Evolutionary conservation across 2,888 invertebrate genomes (phyloP).

Genomic region (Polia nebulosa): DNA sequence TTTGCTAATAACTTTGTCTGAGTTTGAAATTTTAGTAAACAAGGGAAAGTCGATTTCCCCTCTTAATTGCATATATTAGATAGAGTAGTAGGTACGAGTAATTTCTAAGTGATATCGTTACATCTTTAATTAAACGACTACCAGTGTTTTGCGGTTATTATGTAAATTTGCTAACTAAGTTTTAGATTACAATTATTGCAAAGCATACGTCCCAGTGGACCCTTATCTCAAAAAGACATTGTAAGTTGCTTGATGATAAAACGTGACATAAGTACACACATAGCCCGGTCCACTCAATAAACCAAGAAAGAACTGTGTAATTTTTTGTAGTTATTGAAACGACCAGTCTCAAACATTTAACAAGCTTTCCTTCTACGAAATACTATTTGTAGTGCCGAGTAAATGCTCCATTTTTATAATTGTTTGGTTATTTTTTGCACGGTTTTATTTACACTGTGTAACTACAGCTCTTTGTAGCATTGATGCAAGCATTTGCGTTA

Average conservation of each 20-base stretch:
- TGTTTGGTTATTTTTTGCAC: background rate
- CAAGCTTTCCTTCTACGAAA: slow-evolving; percentile 5
- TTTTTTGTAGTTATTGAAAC: slow-evolving; percentile 13
- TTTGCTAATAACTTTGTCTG: background rate
- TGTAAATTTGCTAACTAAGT: background rate
- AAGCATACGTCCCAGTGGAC: background rate
- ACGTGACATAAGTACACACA: slow-evolving; percentile 27
- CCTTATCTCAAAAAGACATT: too few species aligned
- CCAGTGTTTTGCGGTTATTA: background rate
- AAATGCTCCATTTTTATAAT: background rate
- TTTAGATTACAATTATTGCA: background rate
- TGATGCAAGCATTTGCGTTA: background rate
- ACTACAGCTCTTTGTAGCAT: background rate
- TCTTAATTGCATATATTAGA: background rate
- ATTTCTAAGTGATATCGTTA: background rate
- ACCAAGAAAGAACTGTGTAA: background rate
- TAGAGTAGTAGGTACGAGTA: background rate
- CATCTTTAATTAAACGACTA: background rate
- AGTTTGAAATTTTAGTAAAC: background rate
- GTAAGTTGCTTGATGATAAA: slow-evolving; percentile 17
- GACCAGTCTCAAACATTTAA: background rate
- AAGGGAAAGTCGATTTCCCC: background rate
- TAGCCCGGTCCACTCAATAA: slow-evolving; percentile 1
- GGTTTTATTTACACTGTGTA: background rate
- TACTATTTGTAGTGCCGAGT: background rate